Conservation (phyloP, 2,797 vertebrate species). For the Adelosebastes latens region DNA sequence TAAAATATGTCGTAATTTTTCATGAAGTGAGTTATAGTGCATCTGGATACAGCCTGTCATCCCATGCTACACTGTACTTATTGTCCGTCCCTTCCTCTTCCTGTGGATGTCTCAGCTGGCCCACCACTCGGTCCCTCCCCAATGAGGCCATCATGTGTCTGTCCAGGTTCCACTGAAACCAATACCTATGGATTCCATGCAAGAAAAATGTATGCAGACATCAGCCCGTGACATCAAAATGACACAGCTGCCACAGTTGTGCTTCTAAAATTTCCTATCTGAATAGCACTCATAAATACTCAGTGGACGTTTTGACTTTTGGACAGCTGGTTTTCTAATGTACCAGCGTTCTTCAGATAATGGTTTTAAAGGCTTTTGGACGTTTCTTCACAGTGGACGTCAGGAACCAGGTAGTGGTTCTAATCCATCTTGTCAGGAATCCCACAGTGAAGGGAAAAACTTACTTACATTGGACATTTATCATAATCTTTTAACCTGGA, state of each 20-base stretch:
- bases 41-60: slow-evolving; percentile 30
- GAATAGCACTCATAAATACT: slow-evolving; percentile 80
- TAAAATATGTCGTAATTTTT: slow-evolving; percentile 10
- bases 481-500: slow-evolving; percentile 8
- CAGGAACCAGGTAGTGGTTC: slow-evolving; percentile 56
- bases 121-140: not conserved
- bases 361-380: slow-evolving; percentile 72
- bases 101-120: slow-evolving; percentile 31
- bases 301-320: slow-evolving; percentile 76
- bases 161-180: slow-evolving; percentile 75
- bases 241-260: slow-evolving; percentile 83
- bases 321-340: slow-evolving; percentile 84
- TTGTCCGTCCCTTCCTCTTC: slow-evolving; percentile 31
- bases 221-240: slow-evolving; percentile 80
- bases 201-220: slow-evolving; percentile 62
- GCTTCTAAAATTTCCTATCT: slow-evolving; percentile 83
- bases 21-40: slow-evolving; percentile 26
- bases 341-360: slow-evolving; percentile 72
- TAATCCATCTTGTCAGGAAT: slow-evolving; percentile 69
- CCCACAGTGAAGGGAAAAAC: slow-evolving; percentile 47
- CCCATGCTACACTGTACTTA: slow-evolving; percentile 9
- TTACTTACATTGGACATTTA: slow-evolving; percentile 37
- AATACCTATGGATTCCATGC: slow-evolving; percentile 75
- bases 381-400: slow-evolving; percentile 58
- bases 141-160: slow-evolving; percentile 51